These are phyloP conservation scores for Synanthedon formicaeformis DNA, from an alignment of 2,888 invertebrate genomes.

Conservation along the genomic window DNA sequence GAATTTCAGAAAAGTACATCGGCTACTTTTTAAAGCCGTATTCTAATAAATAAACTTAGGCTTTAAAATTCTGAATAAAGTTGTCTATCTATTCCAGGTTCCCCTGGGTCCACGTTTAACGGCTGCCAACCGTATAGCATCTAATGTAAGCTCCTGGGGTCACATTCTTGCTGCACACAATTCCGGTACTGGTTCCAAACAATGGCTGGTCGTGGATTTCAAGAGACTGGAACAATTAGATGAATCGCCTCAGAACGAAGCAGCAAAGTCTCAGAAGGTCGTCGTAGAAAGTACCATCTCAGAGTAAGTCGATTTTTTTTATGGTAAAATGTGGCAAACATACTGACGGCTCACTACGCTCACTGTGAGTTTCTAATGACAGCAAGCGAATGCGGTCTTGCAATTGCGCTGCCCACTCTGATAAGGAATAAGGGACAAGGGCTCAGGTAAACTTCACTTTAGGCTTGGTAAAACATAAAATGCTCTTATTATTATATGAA, in stretches of 20 bases:
- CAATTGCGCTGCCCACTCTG: too few species aligned
- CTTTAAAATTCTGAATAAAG: too few species aligned
- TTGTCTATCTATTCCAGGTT: conserved; percentile 41
- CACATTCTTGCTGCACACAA: conserved; percentile 75
- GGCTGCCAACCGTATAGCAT: conserved; percentile 85
- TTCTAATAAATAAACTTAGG: too few species aligned
- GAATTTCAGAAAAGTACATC: too few species aligned
- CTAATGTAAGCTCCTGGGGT: conserved; percentile 80
- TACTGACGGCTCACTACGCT: neutral
- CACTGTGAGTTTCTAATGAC: too few species aligned
- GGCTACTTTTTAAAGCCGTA: too few species aligned
- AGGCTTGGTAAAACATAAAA: too few species aligned
- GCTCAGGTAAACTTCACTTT: too few species aligned
- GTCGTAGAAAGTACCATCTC: conserved; percentile 34
- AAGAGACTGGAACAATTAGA: conserved; percentile 60
- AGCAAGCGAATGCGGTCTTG: too few species aligned
- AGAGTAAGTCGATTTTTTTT: conserved; percentile 29
- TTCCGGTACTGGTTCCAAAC: conserved; percentile 87
- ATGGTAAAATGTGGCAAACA: neutral
- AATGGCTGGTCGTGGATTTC: conserved; percentile 87
- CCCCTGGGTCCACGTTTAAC: conserved; percentile 82
- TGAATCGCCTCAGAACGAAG: conserved; percentile 4
- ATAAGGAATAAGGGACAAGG: too few species aligned
- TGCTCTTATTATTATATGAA: too few species aligned
- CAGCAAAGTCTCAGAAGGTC: conserved; percentile 5